Evolutionary conservation across 2,888 invertebrate genomes (phyloP).

Genomic region (Bugulina stolonifera): DNA sequence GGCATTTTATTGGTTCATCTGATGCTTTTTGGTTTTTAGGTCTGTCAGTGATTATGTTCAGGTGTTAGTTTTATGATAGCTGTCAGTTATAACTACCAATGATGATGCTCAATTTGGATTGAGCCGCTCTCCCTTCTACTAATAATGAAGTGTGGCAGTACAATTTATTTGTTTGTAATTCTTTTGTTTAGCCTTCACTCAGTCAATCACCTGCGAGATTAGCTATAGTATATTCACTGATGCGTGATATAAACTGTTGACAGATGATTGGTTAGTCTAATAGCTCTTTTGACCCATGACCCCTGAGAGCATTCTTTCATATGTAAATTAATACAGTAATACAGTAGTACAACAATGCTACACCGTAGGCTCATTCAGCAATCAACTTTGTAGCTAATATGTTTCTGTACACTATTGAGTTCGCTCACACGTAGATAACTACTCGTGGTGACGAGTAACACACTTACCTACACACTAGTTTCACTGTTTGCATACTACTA

Average conservation of each 20-base stretch:
- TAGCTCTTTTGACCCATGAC: conserved; percentile 18
- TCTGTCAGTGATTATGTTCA: too few species aligned
- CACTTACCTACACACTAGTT: too few species aligned
- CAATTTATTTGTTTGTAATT: conserved; percentile 23
- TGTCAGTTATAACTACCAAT: not conserved
- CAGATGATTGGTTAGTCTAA: not conserved
- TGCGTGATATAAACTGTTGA: not conserved
- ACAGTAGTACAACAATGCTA: not conserved
- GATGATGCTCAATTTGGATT: not conserved
- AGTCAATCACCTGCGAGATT: conserved; percentile 23
- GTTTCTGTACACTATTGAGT: too few species aligned
- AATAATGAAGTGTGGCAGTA: not conserved
- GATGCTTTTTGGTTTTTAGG: too few species aligned
- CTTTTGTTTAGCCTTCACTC: conserved; percentile 22
- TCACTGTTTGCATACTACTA: too few species aligned
- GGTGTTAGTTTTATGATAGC: too few species aligned
- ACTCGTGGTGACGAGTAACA: too few species aligned
- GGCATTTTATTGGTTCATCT: too few species aligned
- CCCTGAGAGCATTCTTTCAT: conserved; percentile 20
- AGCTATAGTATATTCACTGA: not conserved
- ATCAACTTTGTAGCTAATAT: conserved; percentile 7
- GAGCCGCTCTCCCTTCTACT: not conserved
- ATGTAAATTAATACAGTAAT: conserved; percentile 24
- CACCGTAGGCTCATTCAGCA: conserved; percentile 3
- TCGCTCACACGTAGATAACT: too few species aligned